Conservation (phyloP, 2,888 invertebrate genomes). For the Cataglyphis livida region DNA sequence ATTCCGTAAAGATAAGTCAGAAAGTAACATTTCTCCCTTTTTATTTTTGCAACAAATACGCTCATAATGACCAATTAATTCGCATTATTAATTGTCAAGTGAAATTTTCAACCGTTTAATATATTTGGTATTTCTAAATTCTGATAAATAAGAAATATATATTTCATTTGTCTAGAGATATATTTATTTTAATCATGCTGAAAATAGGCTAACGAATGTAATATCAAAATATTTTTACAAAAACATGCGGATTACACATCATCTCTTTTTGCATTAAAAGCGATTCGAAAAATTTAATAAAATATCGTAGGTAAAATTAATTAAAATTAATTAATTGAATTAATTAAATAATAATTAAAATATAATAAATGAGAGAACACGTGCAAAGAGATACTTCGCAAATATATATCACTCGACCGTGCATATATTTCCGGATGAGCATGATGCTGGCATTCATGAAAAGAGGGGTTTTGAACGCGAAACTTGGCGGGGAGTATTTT, state of each 20-base stretch:
- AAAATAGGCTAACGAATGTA: neutral
- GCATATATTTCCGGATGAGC: slow-evolving; percentile 7
- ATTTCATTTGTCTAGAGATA: neutral
- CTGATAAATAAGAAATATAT: neutral
- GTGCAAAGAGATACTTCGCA: neutral
- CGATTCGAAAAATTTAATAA: neutral
- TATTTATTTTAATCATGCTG: neutral
- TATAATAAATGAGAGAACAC: slow-evolving; percentile 17
- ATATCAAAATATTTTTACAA: slow-evolving; percentile 1
- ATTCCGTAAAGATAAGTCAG: slow-evolving; percentile 5
- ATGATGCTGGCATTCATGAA: neutral
- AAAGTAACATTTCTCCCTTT: neutral
- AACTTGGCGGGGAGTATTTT: neutral
- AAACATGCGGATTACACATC: neutral
- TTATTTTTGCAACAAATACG: neutral
- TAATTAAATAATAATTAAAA: too few relatives aligned
- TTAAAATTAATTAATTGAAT: too few relatives aligned
- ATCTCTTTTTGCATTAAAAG: neutral
- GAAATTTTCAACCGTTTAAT: neutral
- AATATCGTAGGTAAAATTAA: too few relatives aligned
- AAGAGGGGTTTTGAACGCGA: neutral
- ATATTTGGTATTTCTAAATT: neutral
- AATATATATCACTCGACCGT: neutral
- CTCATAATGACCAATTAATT: slow-evolving; percentile 2
- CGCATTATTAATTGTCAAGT: neutral